phyloP scores from a whole-genome alignment of 2,888 invertebrate species.

The Tipula helvola region DNA sequence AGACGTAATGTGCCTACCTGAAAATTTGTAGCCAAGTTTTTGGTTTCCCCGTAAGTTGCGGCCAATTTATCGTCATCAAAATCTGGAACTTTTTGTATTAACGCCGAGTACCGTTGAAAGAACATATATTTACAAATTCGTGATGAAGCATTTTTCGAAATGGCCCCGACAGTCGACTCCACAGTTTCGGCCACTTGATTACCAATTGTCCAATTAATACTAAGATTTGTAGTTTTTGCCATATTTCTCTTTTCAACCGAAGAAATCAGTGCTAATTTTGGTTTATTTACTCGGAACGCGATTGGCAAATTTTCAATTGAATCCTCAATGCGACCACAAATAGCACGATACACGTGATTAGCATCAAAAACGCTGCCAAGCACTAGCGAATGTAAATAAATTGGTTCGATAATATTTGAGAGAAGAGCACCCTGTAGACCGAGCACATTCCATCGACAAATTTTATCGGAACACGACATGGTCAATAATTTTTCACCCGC shows the following conservation, averaged over 20 bases:
- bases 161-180: conserved; percentile 75
- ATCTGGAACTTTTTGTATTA: conserved; percentile 29
- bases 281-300: conserved; percentile 71
- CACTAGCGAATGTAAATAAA: conserved; percentile 79
- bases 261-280: conserved; percentile 67
- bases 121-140: conserved; percentile 43
- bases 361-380: conserved; percentile 82
- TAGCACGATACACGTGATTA: conserved; percentile 73
- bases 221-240: conserved; percentile 79
- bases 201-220: conserved; percentile 72
- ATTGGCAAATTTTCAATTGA: conserved; percentile 66
- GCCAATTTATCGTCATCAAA: conserved; percentile 26
- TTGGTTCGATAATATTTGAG: conserved; percentile 73
- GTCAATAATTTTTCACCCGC: conserved; percentile 83
- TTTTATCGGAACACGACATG: conserved; percentile 97
- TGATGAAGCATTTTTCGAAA: conserved; percentile 63
- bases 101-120: conserved; percentile 29
- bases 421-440: conserved; percentile 88
- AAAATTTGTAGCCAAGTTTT: conserved; percentile 52
- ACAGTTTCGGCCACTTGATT: conserved; percentile 60
- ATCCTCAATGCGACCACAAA: conserved; percentile 68
- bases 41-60: conserved; percentile 57
- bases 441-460: conserved; percentile 89
- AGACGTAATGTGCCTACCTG: conserved; percentile 40
- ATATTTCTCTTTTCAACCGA: conserved; percentile 76